Percentiles rank a stretch among this genome's conserved stretches.
phyloP scores from a whole-genome alignment of 2,113 vertebrate genomes.

The Entomyzon cyanotis region DNA sequence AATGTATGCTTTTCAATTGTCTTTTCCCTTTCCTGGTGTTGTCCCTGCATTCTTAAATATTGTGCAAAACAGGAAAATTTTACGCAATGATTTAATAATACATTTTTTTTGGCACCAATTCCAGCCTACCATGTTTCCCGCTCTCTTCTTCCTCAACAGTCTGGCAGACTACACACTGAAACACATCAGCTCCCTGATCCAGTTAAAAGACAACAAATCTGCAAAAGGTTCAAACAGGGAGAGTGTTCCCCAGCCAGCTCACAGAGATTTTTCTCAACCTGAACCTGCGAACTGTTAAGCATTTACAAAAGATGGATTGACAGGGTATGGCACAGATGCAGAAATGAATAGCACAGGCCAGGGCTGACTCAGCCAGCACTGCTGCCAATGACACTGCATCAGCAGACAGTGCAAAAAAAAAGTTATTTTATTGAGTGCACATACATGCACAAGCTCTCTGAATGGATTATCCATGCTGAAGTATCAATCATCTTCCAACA shows the following conservation, averaged over 20 bases:
- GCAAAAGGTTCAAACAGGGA: neutral
- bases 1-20: constrained; percentile 50
- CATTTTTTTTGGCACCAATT: constrained; percentile 53
- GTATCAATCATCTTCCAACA: neutral
- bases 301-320: neutral
- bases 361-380: neutral
- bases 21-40: constrained; percentile 60
- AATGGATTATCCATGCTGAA: neutral
- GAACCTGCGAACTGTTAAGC: neutral
- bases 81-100: constrained; percentile 51
- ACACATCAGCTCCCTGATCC: neutral
- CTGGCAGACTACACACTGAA: neutral
- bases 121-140: constrained; percentile 13
- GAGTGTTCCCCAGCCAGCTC: neutral
- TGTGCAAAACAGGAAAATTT: constrained; percentile 66
- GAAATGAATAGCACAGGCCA: neutral
- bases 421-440: neutral
- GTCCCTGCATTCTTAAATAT: constrained; percentile 50
- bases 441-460: neutral
- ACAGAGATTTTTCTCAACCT: neutral
- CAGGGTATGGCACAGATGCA: neutral
- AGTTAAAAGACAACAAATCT: neutral
- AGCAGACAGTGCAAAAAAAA: neutral
- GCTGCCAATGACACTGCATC: neutral
- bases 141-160: constrained; percentile 26